Base-by-base conservation (phyloP, 2,888 invertebrate genomes). In the Drosophila dives region DNA sequence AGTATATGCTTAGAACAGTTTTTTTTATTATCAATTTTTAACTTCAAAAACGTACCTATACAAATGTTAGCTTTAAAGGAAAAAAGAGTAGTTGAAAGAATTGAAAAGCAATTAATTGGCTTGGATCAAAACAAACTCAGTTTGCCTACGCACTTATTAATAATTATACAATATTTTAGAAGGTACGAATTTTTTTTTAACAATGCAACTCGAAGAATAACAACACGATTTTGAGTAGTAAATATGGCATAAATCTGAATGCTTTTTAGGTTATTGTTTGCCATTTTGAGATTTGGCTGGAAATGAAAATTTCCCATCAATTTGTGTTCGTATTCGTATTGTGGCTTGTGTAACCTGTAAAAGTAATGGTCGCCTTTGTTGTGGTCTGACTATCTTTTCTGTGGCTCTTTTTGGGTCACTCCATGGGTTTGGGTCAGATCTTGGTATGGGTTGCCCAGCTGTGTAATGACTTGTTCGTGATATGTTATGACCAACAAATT, bases 401-500 rank as follows among this genome's bases (percentile, higher is more conserved):
- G 34, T 58, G 38, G 15, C 63, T 53, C 20, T 84, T 87, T 88
- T 81, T 79, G 80, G 88, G 90, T 84, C 88, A 81, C 55, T 55
- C 60, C 61, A 50, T 70, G 55, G 3, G 45, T 15, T 45, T 45
- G 45, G 45, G 45, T 20, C 45, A 54, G 38, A 45, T 56, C 26
- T 45, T 33, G 38, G 8, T 56, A 23, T 58, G 56, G 54, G 33
- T 66, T 59, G 66, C 53, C 64, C 80, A 76, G 72, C 77, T 77
- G 65, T 81, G 71, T 90, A 86, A 86, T 90, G 90, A 76, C 67
- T 79, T 75, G 59, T 77, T 86, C 86, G 90, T 90, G 86, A 86
- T 86, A 77, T 90, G 89, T 90, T 83, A 90, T 86, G 83, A 90
- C 76, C 65, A 65, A 75, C 64, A 77, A 86, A 75, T 80, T 77